Conservation (phyloP, 2,797 vertebrate species). For the Todus mexicanus region DNA sequence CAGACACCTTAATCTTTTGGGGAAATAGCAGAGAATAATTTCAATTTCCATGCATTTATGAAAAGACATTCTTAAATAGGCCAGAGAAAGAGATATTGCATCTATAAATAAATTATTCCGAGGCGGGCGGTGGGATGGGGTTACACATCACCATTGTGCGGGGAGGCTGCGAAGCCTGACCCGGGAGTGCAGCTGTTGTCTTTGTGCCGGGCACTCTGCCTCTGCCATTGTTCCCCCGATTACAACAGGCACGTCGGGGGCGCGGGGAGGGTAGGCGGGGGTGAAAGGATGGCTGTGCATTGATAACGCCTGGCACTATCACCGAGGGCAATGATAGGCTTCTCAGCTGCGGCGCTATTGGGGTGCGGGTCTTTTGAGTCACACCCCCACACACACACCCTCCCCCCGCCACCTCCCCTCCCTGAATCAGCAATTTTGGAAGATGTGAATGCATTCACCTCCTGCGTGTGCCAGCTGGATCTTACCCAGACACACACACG, state of each 20-base stretch:
- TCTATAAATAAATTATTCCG: conserved; percentile 81
- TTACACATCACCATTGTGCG: conserved; percentile 66
- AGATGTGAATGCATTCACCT: conserved; percentile 46
- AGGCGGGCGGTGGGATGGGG: conserved; percentile 46
- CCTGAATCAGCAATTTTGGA: conserved; percentile 62
- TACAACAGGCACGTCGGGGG: conserved; percentile 55
- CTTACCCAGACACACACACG: conserved; percentile 45
- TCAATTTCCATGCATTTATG: conserved; percentile 76
- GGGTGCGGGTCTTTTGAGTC: neutral
- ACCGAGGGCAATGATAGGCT: neutral
- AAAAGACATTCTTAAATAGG: conserved; percentile 71
- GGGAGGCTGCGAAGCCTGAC: conserved; percentile 60
- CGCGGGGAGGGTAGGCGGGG: neutral
- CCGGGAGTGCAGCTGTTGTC: conserved; percentile 80
- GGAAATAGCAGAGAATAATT: conserved; percentile 63
- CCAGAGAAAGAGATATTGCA: conserved; percentile 65
- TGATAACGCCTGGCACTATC: conserved; percentile 51
- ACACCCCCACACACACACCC: neutral
- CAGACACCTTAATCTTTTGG: conserved; percentile 66
- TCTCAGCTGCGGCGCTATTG: neutral
- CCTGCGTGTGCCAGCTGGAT: conserved; percentile 67
- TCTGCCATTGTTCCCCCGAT: conserved; percentile 76
- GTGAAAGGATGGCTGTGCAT: conserved; percentile 36
- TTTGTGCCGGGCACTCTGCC: conserved; percentile 78
- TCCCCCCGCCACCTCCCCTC: neutral